Evolutionary conservation across 2,113 vertebrate genomes (phyloP), one percentile per base, ranked within the genome.

Genomic region (Rhodinocichla rosea): DNA sequence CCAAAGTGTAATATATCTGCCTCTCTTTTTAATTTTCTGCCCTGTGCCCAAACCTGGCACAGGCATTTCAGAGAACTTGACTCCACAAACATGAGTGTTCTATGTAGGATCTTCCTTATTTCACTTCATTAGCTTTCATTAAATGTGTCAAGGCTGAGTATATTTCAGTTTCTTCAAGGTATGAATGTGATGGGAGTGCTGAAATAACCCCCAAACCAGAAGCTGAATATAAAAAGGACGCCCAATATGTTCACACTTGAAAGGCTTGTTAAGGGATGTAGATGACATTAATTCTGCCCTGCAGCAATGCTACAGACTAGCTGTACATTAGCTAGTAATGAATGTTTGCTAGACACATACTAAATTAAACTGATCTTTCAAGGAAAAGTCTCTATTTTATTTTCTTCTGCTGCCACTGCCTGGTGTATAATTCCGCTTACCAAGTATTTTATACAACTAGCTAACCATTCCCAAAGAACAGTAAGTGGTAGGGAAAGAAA

Each of bases 261-360:
- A 87, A 91, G 57, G 55, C 59, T 60, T 79, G 57, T 87, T 95
- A 95, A 76, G 55, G 45, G 50, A 89, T 84, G 87, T 63, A 96
- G 70, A 77, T 87, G 73, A 92, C 77, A 60, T 84, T 82, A 94
- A 91, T 87, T 94, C 65, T 95, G 75, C 74, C 77, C 74, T 85
- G 59, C 73, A 92, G 81, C 87, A 87, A 68, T 19, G 67, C 84
- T 15, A 4, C 63, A 81, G 80, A 87, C 67, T 70, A 89, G 78
- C 83, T 92, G 70, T 68, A 87, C 57, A 12, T 60, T 74, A 94
- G 74, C 55, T 91, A 57, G 84, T 90, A 91, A 87, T 59, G 67
- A 92, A 64, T 42, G 33, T 85, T 89, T 89, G 91, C 70, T 91
- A 87, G 87, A 81, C 64, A 74, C 9, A 64, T 49, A 40, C 84